Evolutionary conservation across 2,113 vertebrate genomes (phyloP), one percentile per base, ranked within the genome.

Genomic region (Hippopotamus amphibius): DNA sequence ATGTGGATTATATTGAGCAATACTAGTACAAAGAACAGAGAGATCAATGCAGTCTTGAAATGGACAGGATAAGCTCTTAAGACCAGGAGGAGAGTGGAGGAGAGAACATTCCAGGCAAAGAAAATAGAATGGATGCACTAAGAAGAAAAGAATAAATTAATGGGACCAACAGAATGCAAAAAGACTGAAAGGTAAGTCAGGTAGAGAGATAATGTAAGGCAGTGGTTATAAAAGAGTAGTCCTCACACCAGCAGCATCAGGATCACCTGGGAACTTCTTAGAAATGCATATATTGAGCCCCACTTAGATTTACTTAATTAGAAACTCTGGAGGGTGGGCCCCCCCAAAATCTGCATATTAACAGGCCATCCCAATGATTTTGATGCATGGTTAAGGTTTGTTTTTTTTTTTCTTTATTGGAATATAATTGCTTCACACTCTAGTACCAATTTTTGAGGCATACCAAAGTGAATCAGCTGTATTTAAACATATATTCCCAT

Each of bases 301-400:
- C 83, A 82, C 33, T 4, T 15, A 82, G 57, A 65, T 4, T 80
- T 71, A 94, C 16, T 88, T n/a, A 94, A 94, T 82, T 55, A 94
- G 65, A 82, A 93, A 81, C 33, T 81, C 59, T 41, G 37, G 30
- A 37, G 26, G 2, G 26, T n/a, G 6, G 46, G 22, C 3, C 7
- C 13, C 37, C 66, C 30, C 48, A 30, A 28, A 84, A 74, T 53
- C 26, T 66, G 21, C 50, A 21, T 90, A 90, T 85, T 68, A 69
- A 85, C 22, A 68, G 68, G 24, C 50, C 69, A 4, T 66, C 28
- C 41, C 41, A 57, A 28, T 59, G 15, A 37, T 84, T 89, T 65
- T 95, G 37, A 43, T 1, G 5, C 71, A 15, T 46, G 41, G 11
- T 82, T 21, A 63, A 88, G 37, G 37, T 37, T 37, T n/a, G n/a